Evolutionary conservation across 2,888 invertebrate species (phyloP).

Genomic region (Erpobdella octoculata): DNA sequence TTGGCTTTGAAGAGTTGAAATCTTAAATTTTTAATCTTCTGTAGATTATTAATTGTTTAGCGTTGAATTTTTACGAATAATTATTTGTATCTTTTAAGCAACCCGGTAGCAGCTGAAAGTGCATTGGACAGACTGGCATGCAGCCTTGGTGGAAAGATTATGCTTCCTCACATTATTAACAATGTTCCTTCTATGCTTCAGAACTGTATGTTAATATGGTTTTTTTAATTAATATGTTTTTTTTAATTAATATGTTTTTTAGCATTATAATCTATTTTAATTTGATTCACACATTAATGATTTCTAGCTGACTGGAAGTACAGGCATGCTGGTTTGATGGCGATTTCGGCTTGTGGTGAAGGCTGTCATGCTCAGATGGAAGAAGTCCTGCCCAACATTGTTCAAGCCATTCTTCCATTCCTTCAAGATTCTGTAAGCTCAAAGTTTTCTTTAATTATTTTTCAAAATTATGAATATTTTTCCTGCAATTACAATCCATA

Average conservation of each 20-base stretch:
- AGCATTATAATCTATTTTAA: background rate
- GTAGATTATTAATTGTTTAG: constrained; percentile 37
- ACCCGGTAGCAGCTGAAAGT: constrained; percentile 89
- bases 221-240: background rate
- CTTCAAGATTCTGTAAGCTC: constrained; percentile 69
- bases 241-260: background rate
- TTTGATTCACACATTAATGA: background rate
- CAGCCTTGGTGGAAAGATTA: constrained; percentile 84
- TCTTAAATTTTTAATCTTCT: background rate
- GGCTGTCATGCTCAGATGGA: constrained; percentile 99
- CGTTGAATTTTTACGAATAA: background rate
- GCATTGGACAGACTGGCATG: constrained; percentile 94
- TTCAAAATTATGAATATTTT: no score
- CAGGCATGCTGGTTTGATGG: constrained; percentile 94
- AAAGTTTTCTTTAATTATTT: background rate
- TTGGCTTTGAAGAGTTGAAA: background rate
- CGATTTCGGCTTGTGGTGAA: constrained; percentile 93
- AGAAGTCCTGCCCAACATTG: constrained; percentile 79
- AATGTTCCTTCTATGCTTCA: constrained; percentile 79
- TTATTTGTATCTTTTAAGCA: constrained; percentile 57
- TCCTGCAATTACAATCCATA: no score
- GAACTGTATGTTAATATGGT: constrained; percentile 55
- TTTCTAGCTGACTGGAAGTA: constrained; percentile 50
- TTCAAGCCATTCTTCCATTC: constrained; percentile 79
- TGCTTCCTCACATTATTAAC: constrained; percentile 77